Evolutionary conservation across 2,888 invertebrate genomes (phyloP), one percentile per base, ranked within the genome.

Genomic region (Eurytoma adleriae): DNA sequence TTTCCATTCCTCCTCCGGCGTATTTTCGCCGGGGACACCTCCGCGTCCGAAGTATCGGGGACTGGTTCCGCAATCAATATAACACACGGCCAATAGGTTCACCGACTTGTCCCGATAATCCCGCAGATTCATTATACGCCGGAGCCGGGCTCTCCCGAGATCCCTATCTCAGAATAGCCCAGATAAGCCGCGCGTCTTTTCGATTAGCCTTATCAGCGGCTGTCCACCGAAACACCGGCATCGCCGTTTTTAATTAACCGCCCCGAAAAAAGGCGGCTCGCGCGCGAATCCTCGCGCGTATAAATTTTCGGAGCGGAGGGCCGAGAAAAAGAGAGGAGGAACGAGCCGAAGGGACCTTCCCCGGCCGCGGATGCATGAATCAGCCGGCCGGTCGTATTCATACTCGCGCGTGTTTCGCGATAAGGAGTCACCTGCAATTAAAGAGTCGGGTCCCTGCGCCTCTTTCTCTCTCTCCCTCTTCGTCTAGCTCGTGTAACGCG

Each of bases 341-440:
- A 40, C 10, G 1, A 7, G 10, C 1, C 7, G 40, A 40, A 40
- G 40, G 10, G 40, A 40, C 40, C 40, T 40, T 40, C 40, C 40
- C 64, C 14, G 61, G 2, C 24, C 27, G 4, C 68, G 20, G n/a
- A 20, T 54, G 12, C 64, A 54, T 27, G 68, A 69, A 69, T 69
- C 57, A 40, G 20, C 40, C 30, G 54, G 61, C 12, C 40, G 18
- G 18, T 12, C 48, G 12, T 50, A 71, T 67, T 50, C 50, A 59
- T 52, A 64, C 3, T 56, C 48, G 62, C 81, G 54, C 79, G 71
- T 77, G 72, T 72, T 79, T 64, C 74, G 24, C 79, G 82, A 84
- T 84, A 84, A 84, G 78, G 75, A 82, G 83, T 84, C 79, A 83
- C 82, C 81, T 81, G 84, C 83, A 81, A 82, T 83, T 83, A 84